Percentiles rank a stretch among this genome's conserved stretches.
These are phyloP conservation scores for Drosophila albomicans DNA, from an alignment of 1,140 invertebrate genomes.

Conservation along the genomic window DNA sequence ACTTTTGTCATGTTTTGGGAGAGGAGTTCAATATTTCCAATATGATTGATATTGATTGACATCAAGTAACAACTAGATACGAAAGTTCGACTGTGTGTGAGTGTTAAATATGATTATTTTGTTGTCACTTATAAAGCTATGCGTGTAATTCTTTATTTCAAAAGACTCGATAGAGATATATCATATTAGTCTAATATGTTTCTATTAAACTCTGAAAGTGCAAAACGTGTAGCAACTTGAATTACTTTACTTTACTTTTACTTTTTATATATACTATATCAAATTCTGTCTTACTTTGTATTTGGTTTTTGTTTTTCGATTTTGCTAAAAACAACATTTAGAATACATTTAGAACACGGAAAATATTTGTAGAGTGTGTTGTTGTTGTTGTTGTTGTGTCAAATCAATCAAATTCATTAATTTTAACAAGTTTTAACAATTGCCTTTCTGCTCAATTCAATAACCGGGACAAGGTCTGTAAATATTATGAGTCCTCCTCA, in stretches of 20 bases:
- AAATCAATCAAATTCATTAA: slow-evolving; percentile 26
- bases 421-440: slow-evolving; percentile 10
- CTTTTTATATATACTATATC: slow-evolving; percentile 43
- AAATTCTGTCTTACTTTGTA: slow-evolving; percentile 49
- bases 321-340: slow-evolving; percentile 60
- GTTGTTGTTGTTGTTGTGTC: background rate
- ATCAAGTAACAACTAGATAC: slow-evolving; percentile 41
- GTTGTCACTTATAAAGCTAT: slow-evolving; percentile 27
- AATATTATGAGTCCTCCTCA: slow-evolving; percentile 52
- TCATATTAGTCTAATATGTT: slow-evolving; percentile 20
- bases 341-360: slow-evolving; percentile 77
- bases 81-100: slow-evolving; percentile 23
- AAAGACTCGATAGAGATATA: background rate
- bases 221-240: slow-evolving; percentile 62
- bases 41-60: slow-evolving; percentile 53
- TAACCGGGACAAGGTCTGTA: slow-evolving; percentile 32
- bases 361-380: slow-evolving; percentile 34
- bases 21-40: slow-evolving; percentile 38
- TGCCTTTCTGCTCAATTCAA: background rate
- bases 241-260: slow-evolving; percentile 1
- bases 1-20: slow-evolving; percentile 45
- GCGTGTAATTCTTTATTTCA: slow-evolving; percentile 11
- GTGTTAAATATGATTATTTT: slow-evolving; percentile 23
- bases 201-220: slow-evolving; percentile 76
- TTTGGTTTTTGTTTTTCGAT: slow-evolving; percentile 10